Base-by-base conservation (phyloP, 64 coral and sea anemone genomes). In the Trachythela sp. region DNA sequence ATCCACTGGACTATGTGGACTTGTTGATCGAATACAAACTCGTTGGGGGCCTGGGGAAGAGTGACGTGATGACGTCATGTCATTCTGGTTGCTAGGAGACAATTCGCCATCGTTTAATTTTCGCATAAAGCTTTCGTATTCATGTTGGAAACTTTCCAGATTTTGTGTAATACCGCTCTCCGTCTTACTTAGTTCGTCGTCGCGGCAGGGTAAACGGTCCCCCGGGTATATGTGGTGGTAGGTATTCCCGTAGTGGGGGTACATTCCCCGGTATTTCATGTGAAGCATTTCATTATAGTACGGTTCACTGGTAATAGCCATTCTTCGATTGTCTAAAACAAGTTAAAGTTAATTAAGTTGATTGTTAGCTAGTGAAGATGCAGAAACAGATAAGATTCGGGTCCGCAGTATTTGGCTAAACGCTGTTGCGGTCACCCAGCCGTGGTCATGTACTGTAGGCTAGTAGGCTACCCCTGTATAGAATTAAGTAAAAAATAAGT, bases 81-180 rank as follows among this genome's bases (percentile, higher is more conserved):
- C 24, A 27, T 8, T n/a, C 20, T 64, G 2, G 31, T 72, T 22
- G 68, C 75, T 80, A 2, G 75, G 34, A 0, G 75, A 38, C 13
- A 36, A 80, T 15, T 80, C 32, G 2, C 0, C 75, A 80, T 80
- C 33, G 59, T 22, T 6, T 68, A n/a, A n/a, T 80, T 35, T 30
- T 39, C 15, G 20, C 75, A 80, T 80, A 30, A 80, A 39, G 35
- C 75, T 80, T 35, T 37, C 75, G 75, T 80, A 80, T 80, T 80
- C 75, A 2, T 80, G 75, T 36, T 80, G 33, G 33, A 80, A 80
- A 80, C 30, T 80, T 80, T 36, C 30, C 13, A 80, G 15, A 18
- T 30, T 80, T 35, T 64, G 56, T n/a, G 56, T n/a, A n/a, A 64
- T 27, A 64, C 56, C 56, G 18, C 56, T 64, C 13, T 64, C 56